Evolutionary conservation across 2,797 vertebrate genomes (phyloP), one percentile per base, ranked within the genome.

Genomic region (Lagodon rhomboides): DNA sequence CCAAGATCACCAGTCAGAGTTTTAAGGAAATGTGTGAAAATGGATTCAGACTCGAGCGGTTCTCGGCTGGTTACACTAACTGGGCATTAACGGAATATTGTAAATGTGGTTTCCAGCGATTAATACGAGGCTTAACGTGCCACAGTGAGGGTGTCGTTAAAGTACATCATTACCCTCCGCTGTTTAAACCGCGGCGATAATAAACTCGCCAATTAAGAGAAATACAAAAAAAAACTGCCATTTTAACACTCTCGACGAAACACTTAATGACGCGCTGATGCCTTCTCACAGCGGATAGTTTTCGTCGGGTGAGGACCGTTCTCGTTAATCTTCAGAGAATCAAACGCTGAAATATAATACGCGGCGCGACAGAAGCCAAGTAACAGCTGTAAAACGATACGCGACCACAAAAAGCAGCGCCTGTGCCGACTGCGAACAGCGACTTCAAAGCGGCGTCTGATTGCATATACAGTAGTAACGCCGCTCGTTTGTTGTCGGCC

Each of bases 311-410:
- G 20, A 25, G 55, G 84, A 67, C 20, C 41, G 47, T 82, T 80
- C 80, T 22, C 65, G 67, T 68, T 49, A 25, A 77, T 38, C 4
- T 69, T 77, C 71, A 30, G 8, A 66, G 78, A 84, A 68, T 69
- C 74, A 79, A 79, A 88, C 79, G 76, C 79, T 85, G 60, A 77
- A 79, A 73, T 76, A 43, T 60, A 75, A 85, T 50, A 50, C 5
- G 60, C 43, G 60, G 79, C 68, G 12, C 73, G 34, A 18, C 80
- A 30, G 85, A 82, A 71, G 72, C 73, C 60, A n/a, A 80, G 80
- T 3, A 54, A 68, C 65, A 72, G 65, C 67, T 60, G 58, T 84
- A 79, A 83, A 87, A 72, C 0, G 16, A 82, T 51, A 56, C 66
- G 56, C 71, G 56, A 23, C 69, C 61, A 27, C 23, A 55, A 49